phyloP scores from a whole-genome alignment of 1,140 invertebrate species.

The Phocides pigmalion region DNA sequence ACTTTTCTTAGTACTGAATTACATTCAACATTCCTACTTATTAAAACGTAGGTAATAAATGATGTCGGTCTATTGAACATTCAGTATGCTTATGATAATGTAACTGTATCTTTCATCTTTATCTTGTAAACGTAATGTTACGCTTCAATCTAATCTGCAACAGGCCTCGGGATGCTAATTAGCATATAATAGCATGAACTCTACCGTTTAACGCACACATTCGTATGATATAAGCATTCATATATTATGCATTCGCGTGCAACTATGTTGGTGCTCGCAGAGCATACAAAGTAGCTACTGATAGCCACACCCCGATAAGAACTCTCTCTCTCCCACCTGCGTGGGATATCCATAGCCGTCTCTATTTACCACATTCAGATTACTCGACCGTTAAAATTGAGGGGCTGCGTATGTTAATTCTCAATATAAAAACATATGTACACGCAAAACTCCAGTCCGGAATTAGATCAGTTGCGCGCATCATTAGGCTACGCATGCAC shows the following conservation, averaged over 20 bases:
- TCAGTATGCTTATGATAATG: too few species aligned
- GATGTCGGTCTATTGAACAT: too few species aligned
- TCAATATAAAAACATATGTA: conserved; percentile 34
- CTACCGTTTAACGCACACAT: conserved; percentile 48
- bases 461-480: conserved; percentile 53
- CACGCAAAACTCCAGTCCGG: conserved; percentile 24
- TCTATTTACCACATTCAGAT: conserved; percentile 48
- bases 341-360: conserved; percentile 44
- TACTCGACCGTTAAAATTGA: conserved; percentile 57
- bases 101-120: conserved; percentile 18
- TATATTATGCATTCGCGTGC: conserved; percentile 61
- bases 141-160: conserved; percentile 49
- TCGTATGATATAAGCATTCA: conserved; percentile 29
- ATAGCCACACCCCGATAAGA: conserved; percentile 77
- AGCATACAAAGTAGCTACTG: conserved; percentile 71
- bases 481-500: conserved; percentile 56
- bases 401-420: conserved; percentile 48
- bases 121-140: conserved; percentile 38
- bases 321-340: conserved; percentile 57
- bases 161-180: conserved; percentile 62
- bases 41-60: too few species aligned
- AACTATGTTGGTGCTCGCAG: conserved; percentile 57
- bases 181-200: conserved; percentile 66
- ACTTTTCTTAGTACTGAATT: not conserved
- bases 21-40: not conserved